These are phyloP conservation scores for Manacus vitellinus DNA, from an alignment of 2,113 vertebrate genomes.

Conservation along the genomic window DNA sequence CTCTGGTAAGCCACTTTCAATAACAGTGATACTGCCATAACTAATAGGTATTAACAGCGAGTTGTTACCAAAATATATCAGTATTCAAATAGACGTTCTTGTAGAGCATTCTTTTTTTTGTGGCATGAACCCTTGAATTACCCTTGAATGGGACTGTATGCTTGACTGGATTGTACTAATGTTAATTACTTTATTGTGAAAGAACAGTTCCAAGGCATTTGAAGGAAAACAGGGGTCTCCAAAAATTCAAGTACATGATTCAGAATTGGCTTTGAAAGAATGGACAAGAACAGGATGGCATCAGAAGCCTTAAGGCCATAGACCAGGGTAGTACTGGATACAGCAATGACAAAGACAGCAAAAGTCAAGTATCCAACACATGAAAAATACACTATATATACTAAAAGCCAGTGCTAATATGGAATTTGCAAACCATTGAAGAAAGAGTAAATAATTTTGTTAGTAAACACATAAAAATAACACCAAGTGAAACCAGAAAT, in stretches of 20 bases:
- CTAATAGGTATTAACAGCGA: not conserved
- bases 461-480: not conserved
- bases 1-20: not conserved
- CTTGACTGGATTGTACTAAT: not conserved
- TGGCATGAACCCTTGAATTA: not conserved
- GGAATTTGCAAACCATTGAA: not conserved
- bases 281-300: not conserved
- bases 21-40: not conserved
- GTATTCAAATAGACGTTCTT: not conserved
- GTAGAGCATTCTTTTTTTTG: not conserved
- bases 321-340: not conserved
- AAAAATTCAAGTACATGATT: not conserved
- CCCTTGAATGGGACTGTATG: not conserved
- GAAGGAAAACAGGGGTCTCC: not conserved
- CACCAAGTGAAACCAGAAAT: not conserved
- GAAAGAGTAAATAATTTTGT: not conserved
- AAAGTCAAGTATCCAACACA: not conserved
- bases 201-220: not conserved
- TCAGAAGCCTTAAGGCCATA: not conserved
- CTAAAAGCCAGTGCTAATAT: not conserved
- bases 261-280: not conserved
- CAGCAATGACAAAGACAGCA: not conserved
- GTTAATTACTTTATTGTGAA: not conserved
- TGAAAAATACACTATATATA: not conserved
- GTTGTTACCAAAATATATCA: not conserved